Base-by-base conservation (phyloP, 2,888 invertebrate species). In the Blomia tropicalis region DNA sequence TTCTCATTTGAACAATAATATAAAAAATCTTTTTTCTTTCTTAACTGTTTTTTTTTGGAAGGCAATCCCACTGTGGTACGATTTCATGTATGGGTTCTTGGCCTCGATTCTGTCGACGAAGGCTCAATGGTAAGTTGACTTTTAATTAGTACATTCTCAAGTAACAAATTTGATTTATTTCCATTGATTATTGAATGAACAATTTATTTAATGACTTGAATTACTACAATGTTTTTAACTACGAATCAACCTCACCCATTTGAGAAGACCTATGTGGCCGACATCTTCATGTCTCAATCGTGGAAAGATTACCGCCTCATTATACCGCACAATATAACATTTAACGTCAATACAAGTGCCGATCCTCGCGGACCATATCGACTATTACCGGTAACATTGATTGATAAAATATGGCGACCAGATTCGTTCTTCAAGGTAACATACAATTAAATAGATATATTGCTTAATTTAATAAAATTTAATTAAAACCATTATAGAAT, bases 61-160 rank as follows among this genome's bases (percentile, higher is more conserved):
- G 87, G 87, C 1, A 85, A 87, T 72, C 85, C 89, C 2, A 90
- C 89, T 1, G 80, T 87, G 53, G 89, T 89, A 43, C 87, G 88
- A 73, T 90, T 89, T 71, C 89, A 89, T 72, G 88, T 89, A 58
- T 89, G 89, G 7, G 89, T 89, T 1, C 77, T 89, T 65, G 88
- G 88, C 56, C 76, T 91, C 69, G 90, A 91, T 76, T 90, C 90
- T n/a, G 90, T 92, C 67, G 89, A 91, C 72, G 92, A 91, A 73
- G 89, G 90, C 74, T 89, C 89, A 47, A 92, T 92, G 91, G 87
- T 85, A 74, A 75, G 76, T 69, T 22, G n/a, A 17, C 11, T 54
- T 60, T 23, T 47, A 19, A 11, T 44, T 44, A 11, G 54, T 27
- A 5, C 5, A 54, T n/a, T n/a, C n/a, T n/a, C n/a, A n/a, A n/a